phyloP scores from a whole-genome alignment of 2,113 vertebrate genomes.

The Percina caprodes region DNA sequence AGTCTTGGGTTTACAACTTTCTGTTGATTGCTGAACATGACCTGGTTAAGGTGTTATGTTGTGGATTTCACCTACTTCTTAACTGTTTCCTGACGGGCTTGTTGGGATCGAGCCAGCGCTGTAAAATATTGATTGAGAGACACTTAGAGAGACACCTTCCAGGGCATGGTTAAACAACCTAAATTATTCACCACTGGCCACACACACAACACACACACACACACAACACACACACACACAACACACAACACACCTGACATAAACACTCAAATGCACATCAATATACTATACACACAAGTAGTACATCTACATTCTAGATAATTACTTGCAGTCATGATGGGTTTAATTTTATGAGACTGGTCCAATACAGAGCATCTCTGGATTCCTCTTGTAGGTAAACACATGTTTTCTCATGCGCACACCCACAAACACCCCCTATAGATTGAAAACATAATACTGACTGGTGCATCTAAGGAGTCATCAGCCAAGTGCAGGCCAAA shows the following conservation, averaged over 20 bases:
- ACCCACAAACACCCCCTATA: background rate
- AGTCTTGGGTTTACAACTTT: background rate
- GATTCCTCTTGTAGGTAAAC: background rate
- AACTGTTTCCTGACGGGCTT: constrained; percentile 99
- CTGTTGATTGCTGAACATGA: constrained; percentile 31
- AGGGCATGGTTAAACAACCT: constrained; percentile 55
- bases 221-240: constrained; percentile 22
- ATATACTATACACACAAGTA: background rate
- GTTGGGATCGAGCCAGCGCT: constrained; percentile 99
- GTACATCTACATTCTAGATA: background rate
- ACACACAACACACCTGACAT: constrained; percentile 36
- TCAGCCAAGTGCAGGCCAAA: constrained; percentile 97
- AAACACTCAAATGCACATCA: constrained; percentile 8
- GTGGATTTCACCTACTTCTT: constrained; percentile 91
- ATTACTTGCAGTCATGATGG: background rate
- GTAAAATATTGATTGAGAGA: constrained; percentile 82
- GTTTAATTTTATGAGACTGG: background rate
- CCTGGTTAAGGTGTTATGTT: constrained; percentile 36
- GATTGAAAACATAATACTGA: constrained; percentile 79
- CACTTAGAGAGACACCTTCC: constrained; percentile 74
- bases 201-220: constrained; percentile 39
- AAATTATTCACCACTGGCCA: constrained; percentile 66
- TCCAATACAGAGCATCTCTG: background rate
- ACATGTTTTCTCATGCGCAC: background rate
- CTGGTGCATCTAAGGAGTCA: constrained; percentile 93